Percentiles rank a stretch among this genome's conserved stretches.
Conservation (phyloP, 2,113 vertebrate genomes). For the Taurulus bubalis region DNA sequence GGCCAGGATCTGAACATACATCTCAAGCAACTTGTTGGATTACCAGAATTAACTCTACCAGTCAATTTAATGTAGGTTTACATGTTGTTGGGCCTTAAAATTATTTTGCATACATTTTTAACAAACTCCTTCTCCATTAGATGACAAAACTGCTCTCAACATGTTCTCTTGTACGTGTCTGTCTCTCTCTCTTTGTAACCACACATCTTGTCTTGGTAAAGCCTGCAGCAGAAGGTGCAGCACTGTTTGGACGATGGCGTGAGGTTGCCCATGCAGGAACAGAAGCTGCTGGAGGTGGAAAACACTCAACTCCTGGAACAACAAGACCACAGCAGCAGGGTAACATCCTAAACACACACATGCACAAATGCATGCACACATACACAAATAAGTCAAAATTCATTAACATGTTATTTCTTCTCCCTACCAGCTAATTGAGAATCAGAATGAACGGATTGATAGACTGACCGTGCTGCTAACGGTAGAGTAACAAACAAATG, state of each 20-base stretch:
- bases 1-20: too few relatives aligned
- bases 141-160: too few relatives aligned
- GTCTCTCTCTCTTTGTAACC: neutral
- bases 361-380: neutral
- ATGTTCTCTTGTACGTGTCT: neutral
- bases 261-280: constrained; percentile 91
- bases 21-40: too few relatives aligned
- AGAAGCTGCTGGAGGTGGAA: constrained; percentile 92
- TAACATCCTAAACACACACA: constrained; percentile 49
- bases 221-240: constrained; percentile 95
- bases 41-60: too few relatives aligned
- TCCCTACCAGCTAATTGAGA: constrained; percentile 87
- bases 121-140: too few relatives aligned
- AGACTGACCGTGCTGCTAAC: constrained; percentile 85
- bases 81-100: too few relatives aligned
- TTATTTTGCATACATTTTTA: too few relatives aligned
- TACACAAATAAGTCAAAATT: neutral
- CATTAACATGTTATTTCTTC: neutral
- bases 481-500: constrained; percentile 77
- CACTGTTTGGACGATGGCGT: constrained; percentile 94
- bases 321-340: constrained; percentile 88
- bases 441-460: constrained; percentile 90
- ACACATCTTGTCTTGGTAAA: constrained; percentile 44
- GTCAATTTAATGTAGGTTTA: too few relatives aligned
- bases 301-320: constrained; percentile 88